phyloP scores from a whole-genome alignment of 2,113 vertebrate genomes.

The Tauraco erythrolophus region DNA sequence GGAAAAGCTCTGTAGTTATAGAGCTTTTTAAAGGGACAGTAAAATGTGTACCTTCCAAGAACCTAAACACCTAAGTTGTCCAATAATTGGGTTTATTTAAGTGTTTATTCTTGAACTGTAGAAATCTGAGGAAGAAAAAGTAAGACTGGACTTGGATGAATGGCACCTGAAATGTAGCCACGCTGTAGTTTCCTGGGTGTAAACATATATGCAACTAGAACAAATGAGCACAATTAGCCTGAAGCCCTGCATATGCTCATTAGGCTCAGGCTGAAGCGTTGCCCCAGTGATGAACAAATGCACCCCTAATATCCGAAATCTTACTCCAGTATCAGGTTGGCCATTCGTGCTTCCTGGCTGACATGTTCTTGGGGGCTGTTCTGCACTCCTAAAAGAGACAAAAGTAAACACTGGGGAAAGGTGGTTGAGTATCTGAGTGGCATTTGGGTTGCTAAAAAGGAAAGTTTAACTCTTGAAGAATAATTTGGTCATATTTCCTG shows the following conservation, averaged over 20 bases:
- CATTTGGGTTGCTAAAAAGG: not conserved
- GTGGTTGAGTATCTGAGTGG: too few species aligned
- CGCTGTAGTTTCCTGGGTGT: not conserved
- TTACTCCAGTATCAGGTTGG: too few species aligned
- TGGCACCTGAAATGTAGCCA: too few species aligned
- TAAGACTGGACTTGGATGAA: not conserved
- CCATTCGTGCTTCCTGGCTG: not conserved
- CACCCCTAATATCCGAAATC: not conserved
- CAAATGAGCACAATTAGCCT: not conserved
- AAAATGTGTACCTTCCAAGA: not conserved
- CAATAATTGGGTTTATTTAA: not conserved
- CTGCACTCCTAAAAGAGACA: too few species aligned
- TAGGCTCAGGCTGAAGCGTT: not conserved
- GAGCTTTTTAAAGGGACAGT: not conserved
- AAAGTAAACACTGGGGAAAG: not conserved
- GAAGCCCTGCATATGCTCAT: not conserved
- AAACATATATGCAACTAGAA: not conserved
- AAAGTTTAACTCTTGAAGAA: not conserved
- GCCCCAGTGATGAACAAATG: not conserved
- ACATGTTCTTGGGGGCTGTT: not conserved
- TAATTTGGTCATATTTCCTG: not conserved
- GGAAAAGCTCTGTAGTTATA: not conserved
- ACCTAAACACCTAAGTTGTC: not conserved
- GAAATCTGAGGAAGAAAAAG: not conserved
- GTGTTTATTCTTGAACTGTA: not conserved